Base-by-base conservation (phyloP, 2,113 vertebrate species). In the Formicarius rufipectus region DNA sequence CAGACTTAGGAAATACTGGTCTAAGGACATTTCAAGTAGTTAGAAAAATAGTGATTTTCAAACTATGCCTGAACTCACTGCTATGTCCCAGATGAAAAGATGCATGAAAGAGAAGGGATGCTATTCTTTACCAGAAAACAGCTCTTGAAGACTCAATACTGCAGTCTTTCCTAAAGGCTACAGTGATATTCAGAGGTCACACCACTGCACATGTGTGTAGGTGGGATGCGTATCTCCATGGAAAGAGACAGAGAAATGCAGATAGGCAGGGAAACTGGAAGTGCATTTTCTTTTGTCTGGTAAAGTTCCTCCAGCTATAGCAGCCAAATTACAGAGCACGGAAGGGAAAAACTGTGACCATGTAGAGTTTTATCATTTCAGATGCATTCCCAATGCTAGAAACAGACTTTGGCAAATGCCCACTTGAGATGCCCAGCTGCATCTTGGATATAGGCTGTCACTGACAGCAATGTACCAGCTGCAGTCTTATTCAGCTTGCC, bases 151-250 rank as follows among this genome's bases (percentile, higher is more conserved):
- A 50, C 42, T 67, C 47, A 90, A 59, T 14, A 50, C 8, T 27
- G 13, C 15, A 59, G 31, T 33, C 11, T 14, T 74, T 67, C 17
- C 45, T 86, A 19, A 56, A 79, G 59, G 50, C 28, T 33, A 37
- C 23, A 42, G 50, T 15, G n/a, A 73, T 45, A 56, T 78, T 84
- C 75, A 66, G 50, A 84, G 42, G 9, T 62, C 37, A 69, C 28
- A 76, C 5, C 2, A 14, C 9, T 1, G 0, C 40, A 4, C 24
- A 4, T 12, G n/a, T 44, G 18, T 40, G 23, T 21, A 44, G 4
- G 13, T 28, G 44, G 14, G 22, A 62, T 35, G 50, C 49, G 24
- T 15, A 47, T 4, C 6, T 27, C 47, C 37, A 71, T 1, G 8
- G 30, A 24, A 81, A 21, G 8, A 84, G n/a, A 80, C 12, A 63